phyloP scores from a whole-genome alignment of 2,888 invertebrate genomes.

The Heliconius hortense region DNA sequence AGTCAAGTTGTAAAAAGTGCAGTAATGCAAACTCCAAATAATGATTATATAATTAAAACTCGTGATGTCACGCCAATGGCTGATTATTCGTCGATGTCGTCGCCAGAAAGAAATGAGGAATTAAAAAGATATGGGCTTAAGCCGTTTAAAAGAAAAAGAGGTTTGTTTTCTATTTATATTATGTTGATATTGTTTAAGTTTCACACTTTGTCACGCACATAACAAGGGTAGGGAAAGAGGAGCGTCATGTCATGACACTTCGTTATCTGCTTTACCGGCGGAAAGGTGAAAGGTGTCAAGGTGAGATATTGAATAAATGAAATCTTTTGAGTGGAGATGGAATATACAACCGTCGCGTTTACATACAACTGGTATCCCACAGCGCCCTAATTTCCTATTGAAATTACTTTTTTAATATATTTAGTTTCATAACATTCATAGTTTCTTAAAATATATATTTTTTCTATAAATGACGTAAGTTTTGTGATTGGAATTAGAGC shows the following conservation, averaged over 20 bases:
- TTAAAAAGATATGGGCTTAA: constrained; percentile 85
- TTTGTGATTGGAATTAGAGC: too few species aligned
- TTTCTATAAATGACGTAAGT: too few species aligned
- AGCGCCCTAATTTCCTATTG: too few species aligned
- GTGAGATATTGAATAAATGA: too few species aligned
- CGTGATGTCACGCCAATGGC: constrained; percentile 81
- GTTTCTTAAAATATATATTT: too few species aligned
- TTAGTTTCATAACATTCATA: too few species aligned
- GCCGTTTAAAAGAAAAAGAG: constrained; percentile 84
- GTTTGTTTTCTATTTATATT: constrained; percentile 50
- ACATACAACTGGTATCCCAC: too few species aligned
- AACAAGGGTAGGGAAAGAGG: neutral
- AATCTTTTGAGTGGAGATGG: too few species aligned
- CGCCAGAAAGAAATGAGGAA: constrained; percentile 80
- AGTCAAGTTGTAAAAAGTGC: constrained; percentile 28
- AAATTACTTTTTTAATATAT: too few species aligned
- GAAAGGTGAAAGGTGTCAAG: too few species aligned
- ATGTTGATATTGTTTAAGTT: neutral
- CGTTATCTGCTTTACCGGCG: too few species aligned
- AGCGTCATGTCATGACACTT: neutral
- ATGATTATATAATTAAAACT: constrained; percentile 78
- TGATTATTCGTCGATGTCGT: constrained; percentile 81
- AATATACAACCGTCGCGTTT: too few species aligned
- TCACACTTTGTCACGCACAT: neutral
- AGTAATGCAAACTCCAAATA: constrained; percentile 64